phyloP scores from a whole-genome alignment of 2,113 vertebrate genomes.

The Muscicapa adusta region DNA sequence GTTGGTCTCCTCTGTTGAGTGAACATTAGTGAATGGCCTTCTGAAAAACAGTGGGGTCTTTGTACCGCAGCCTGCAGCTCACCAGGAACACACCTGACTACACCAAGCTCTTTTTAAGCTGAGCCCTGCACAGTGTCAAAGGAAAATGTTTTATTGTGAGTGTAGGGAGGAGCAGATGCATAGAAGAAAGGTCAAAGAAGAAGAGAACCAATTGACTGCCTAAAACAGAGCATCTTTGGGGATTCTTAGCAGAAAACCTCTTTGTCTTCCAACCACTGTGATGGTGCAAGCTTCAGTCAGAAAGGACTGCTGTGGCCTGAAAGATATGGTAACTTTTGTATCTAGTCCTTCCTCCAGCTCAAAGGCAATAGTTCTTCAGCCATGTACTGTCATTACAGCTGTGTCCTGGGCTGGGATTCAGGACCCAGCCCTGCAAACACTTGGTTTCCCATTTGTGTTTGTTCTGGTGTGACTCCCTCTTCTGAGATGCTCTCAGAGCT shows the following conservation, averaged over 20 bases:
- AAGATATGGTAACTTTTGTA: neutral
- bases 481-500: neutral
- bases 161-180: constrained; percentile 43
- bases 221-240: constrained; percentile 54
- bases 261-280: constrained; percentile 15
- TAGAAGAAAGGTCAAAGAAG: constrained; percentile 65
- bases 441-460: neutral
- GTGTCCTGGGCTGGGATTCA: neutral
- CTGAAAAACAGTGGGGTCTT: constrained; percentile 62
- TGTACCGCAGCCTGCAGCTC: constrained; percentile 45
- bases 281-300: constrained; percentile 36
- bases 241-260: constrained; percentile 52
- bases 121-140: constrained; percentile 57
- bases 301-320: neutral
- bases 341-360: neutral
- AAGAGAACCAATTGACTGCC: constrained; percentile 55
- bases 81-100: constrained; percentile 64
- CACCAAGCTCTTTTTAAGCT: constrained; percentile 50
- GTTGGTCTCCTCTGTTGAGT: constrained; percentile 23
- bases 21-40: neutral
- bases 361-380: neutral
- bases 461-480: neutral
- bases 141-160: constrained; percentile 71
- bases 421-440: neutral
- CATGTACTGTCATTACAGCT: neutral